Base-by-base conservation (phyloP, 2,888 invertebrate species). In the Mylabris sibirica region DNA sequence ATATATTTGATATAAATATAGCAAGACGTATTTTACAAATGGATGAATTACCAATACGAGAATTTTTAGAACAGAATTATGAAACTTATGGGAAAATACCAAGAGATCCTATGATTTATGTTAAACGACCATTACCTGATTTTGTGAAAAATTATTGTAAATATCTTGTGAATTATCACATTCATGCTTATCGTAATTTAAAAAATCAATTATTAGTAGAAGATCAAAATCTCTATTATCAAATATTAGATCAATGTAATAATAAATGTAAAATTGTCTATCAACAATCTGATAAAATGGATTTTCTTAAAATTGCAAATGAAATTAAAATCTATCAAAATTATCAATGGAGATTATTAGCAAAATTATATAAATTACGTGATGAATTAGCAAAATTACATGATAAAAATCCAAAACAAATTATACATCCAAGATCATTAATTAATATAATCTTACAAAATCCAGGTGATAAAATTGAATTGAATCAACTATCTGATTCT, bases 241-340 rank as follows among this genome's bases (percentile, higher is more conserved):
- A 49, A 6, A 49, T 49, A 17, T 49, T 49, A 17, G 20, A 49
- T 20, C 17, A 49, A 49, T 49, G 49, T 17, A 49, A 49, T 20
- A 49, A 49, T 49, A 49, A 49, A 49, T 49, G 49, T 49, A 49
- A 49, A 49, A 20, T 49, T 6, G 49, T 49, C 20, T 49, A 49
- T 49, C 20, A 17, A 20, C 17, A 17, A 17, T 20, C 17, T 49
- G 49, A 49, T 49, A 49, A 49, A 6, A 20, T 4, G 17, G 49
- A 49, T 3, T 20, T 49, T 9, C 11, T 49, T 2, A 5, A 20
- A 20, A 20, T 49, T 1, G 49, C 49, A 8, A 17, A 49, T 20
- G 20, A 20, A 5, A 20, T 49, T 17, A 49, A 49, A 49, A 3
- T 20, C 5, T 20, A 49, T 20, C 49, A 49, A 17, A 49, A 17